phyloP scores from a whole-genome alignment of 1,140 invertebrate genomes.

The Philopotamus ludificatus region DNA sequence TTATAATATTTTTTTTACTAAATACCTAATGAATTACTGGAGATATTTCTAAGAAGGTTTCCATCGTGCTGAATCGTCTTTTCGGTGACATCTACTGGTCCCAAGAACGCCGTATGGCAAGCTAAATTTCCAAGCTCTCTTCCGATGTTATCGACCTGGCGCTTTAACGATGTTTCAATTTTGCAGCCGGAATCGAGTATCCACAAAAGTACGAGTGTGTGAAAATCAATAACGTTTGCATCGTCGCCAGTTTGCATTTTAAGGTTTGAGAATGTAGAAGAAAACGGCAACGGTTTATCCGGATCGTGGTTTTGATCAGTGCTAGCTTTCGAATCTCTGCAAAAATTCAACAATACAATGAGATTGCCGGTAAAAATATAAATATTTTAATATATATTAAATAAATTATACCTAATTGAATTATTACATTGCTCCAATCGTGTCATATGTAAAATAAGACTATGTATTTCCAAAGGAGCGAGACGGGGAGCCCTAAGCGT shows the following conservation, averaged over 20 bases:
- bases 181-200: conserved; percentile 65
- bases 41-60: no score
- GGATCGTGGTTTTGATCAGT: conserved; percentile 20
- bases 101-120: conserved; percentile 40
- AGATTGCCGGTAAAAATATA: background rate
- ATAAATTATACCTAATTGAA: conserved; percentile 12
- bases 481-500: conserved; percentile 57
- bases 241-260: conserved; percentile 4
- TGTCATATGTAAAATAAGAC: conserved; percentile 59
- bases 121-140: conserved; percentile 35
- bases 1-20: background rate
- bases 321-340: conserved; percentile 31
- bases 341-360: conserved; percentile 5
- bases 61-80: no score
- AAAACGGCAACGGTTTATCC: conserved; percentile 13
- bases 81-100: background rate
- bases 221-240: conserved; percentile 54
- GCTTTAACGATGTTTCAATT: conserved; percentile 64
- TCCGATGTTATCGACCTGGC: conserved; percentile 49
- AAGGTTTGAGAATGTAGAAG: conserved; percentile 11
- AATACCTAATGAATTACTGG: conserved; percentile 18
- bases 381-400: background rate
- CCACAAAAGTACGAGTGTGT: conserved; percentile 67
- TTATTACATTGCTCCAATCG: conserved; percentile 53
- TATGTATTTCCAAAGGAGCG: conserved; percentile 56